A percentile compares a stretch with the other conserved stretches of the same genome.
Conservation (phyloP, 2,888 invertebrate species). For the Drosophila fulvimacula region DNA sequence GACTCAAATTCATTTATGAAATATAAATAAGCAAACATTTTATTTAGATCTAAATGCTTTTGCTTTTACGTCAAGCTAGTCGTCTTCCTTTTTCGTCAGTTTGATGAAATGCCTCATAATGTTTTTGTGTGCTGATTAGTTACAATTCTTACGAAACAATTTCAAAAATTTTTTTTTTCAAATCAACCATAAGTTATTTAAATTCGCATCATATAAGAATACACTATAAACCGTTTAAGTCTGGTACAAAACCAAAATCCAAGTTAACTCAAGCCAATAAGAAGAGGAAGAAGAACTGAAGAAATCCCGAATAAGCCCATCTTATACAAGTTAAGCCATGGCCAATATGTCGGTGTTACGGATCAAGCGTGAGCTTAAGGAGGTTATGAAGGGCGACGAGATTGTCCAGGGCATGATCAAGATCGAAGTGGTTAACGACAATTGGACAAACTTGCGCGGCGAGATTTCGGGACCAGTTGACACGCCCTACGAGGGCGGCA, state of each 20-base stretch:
- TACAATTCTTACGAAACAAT: background rate
- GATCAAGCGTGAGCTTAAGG: background rate
- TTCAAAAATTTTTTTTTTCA: background rate
- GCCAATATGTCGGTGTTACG: background rate
- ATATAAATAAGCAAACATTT: no score
- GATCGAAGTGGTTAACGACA: constrained; percentile 1
- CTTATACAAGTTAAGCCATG: background rate
- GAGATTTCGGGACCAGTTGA: constrained; percentile 96
- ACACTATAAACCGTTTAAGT: background rate
- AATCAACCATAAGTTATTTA: background rate
- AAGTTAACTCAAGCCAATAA: background rate
- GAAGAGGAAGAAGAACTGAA: background rate
- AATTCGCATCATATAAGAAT: background rate
- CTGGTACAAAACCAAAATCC: background rate
- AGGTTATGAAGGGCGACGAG: background rate
- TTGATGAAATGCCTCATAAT: background rate
- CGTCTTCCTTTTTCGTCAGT: background rate
- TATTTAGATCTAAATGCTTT: no score
- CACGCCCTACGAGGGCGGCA: constrained; percentile 98
- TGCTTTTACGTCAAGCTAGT: background rate
- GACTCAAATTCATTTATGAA: no score
- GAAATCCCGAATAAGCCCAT: background rate
- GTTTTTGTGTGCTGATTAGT: background rate
- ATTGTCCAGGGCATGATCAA: background rate
- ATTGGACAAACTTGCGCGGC: constrained; percentile 91